Percentiles rank a stretch among this genome's conserved stretches.
Conservation (phyloP, 2,797 vertebrate genomes). For the Rallus crepitans region DNA sequence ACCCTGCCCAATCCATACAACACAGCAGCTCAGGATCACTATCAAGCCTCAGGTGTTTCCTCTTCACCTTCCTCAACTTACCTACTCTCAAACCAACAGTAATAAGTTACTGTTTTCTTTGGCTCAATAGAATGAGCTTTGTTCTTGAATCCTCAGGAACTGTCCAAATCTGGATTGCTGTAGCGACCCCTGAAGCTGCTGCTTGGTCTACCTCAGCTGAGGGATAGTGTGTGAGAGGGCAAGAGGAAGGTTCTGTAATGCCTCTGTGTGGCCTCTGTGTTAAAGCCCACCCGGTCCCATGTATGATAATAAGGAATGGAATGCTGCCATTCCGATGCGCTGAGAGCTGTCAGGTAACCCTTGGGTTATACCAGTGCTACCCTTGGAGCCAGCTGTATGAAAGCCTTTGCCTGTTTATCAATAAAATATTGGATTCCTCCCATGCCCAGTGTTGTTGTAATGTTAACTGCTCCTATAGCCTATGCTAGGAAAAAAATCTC, state of each 20-base stretch:
- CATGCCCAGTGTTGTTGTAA: not conserved
- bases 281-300: not conserved
- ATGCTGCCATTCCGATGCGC: not conserved
- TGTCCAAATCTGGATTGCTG: not conserved
- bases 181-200: not conserved
- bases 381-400: not conserved
- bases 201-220: rapidly evolving
- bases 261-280: not conserved
- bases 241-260: not conserved
- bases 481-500: not conserved
- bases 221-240: not conserved
- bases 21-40: not conserved
- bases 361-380: not conserved
- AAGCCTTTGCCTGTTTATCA: not conserved
- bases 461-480: not conserved
- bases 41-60: not conserved
- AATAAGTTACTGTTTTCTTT: not conserved
- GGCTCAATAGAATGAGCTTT: not conserved
- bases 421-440: not conserved
- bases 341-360: not conserved
- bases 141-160: not conserved
- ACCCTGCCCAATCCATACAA: not conserved
- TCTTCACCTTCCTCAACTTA: not conserved
- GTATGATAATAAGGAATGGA: not conserved
- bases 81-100: not conserved